These are phyloP conservation scores for Dryobates pubescens DNA, from an alignment of 2,797 vertebrate species.

Conservation along the genomic window DNA sequence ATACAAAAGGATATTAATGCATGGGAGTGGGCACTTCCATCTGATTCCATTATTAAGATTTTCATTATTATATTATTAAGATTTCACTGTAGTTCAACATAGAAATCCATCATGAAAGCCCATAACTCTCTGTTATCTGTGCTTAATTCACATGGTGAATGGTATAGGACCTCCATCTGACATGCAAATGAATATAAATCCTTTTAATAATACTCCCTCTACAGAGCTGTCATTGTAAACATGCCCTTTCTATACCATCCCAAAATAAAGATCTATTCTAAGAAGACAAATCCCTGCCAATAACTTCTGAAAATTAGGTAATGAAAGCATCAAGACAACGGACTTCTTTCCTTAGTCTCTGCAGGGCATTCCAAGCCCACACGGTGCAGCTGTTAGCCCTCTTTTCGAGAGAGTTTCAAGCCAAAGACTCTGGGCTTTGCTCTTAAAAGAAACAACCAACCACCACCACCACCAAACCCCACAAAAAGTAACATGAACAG, in stretches of 20 bases:
- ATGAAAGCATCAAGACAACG: neutral
- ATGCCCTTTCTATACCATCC: neutral
- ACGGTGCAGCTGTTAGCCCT: constrained; percentile 30
- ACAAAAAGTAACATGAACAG: too few species aligned
- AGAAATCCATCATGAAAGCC: constrained; percentile 13
- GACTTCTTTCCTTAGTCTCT: neutral
- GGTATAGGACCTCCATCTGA: neutral
- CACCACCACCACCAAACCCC: too few species aligned
- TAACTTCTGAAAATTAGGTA: constrained; percentile 17
- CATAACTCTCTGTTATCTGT: neutral
- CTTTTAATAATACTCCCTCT: neutral
- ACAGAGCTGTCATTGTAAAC: neutral
- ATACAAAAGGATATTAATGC: too few species aligned
- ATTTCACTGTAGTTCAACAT: neutral
- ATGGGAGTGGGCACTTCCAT: too few species aligned
- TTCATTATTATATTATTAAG: neutral
- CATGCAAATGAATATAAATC: constrained; percentile 15
- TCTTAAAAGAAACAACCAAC: neutral
- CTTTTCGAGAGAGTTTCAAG: neutral
- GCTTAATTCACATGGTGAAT: neutral
- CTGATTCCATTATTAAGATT: too few species aligned
- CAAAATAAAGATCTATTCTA: constrained; percentile 1
- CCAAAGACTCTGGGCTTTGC: neutral
- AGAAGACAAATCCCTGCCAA: neutral
- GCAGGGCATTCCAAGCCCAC: constrained; percentile 17